Conservation (phyloP, 2,113 vertebrate genomes). For the Takifugu bimaculatus region DNA sequence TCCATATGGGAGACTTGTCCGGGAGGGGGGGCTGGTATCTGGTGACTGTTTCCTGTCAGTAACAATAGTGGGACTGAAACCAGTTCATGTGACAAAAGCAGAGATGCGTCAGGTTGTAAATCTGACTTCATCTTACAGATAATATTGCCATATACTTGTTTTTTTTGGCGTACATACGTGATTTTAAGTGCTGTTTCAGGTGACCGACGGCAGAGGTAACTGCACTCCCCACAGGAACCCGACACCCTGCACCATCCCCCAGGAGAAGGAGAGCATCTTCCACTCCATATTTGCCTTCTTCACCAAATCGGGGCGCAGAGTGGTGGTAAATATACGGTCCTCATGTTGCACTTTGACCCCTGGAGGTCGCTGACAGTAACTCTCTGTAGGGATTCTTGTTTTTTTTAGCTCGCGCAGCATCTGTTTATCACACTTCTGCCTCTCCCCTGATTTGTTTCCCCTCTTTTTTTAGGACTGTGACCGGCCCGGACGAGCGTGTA, state of each 20-base stretch:
- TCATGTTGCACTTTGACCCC: slow-evolving; percentile 26
- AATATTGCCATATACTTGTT: background rate
- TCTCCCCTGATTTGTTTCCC: slow-evolving; percentile 1
- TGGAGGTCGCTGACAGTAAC: slow-evolving; percentile 22
- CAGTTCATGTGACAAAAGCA: slow-evolving; percentile 34
- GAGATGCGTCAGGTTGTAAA: background rate
- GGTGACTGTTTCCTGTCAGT: slow-evolving; percentile 58
- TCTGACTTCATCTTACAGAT: no score
- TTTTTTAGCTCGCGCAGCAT: slow-evolving; percentile 24
- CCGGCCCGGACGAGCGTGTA: slow-evolving; percentile 83
- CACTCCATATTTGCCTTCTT: slow-evolving; percentile 97
- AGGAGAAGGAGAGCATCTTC: slow-evolving; percentile 92
- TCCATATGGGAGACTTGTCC: slow-evolving; percentile 69
- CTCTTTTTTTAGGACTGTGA: slow-evolving; percentile 85
- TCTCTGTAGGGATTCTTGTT: slow-evolving; percentile 16
- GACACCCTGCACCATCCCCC: slow-evolving; percentile 86
- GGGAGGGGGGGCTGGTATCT: slow-evolving; percentile 41
- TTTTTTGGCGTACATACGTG: background rate
- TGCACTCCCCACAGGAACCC: slow-evolving; percentile 86
- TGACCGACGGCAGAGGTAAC: slow-evolving; percentile 85
- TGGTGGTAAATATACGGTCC: slow-evolving; percentile 81
- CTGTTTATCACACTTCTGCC: slow-evolving; percentile 37
- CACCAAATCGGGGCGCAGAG: slow-evolving; percentile 93
- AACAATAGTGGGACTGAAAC: slow-evolving; percentile 34
- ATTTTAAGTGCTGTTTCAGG: slow-evolving; percentile 68